Percentiles rank a stretch among this genome's conserved stretches.
phyloP scores from a whole-genome alignment of 2,888 invertebrate species.

The Ophioninae sp. region DNA sequence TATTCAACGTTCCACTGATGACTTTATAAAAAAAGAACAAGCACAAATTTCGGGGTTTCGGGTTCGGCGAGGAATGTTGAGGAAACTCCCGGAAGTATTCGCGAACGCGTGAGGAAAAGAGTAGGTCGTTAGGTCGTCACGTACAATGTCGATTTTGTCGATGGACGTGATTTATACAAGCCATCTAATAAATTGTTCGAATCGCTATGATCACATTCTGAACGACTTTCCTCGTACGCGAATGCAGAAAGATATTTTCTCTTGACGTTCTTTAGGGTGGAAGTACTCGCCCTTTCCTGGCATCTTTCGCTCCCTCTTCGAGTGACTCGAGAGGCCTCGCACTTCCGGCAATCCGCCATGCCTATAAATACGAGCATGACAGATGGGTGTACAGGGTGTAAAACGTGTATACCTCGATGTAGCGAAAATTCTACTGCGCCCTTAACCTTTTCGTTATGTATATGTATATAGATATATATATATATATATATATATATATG shows the following conservation, averaged over 20 bases:
- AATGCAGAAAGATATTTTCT: conserved; percentile 17
- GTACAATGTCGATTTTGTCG: conserved; percentile 26
- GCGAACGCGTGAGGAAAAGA: neutral
- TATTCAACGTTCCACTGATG: too few species aligned
- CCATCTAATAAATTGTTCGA: conserved; percentile 55
- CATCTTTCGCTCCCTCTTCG: neutral
- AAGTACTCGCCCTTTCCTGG: conserved; percentile 40
- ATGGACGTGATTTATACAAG: conserved; percentile 32
- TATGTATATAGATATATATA: too few species aligned
- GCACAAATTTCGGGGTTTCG: too few species aligned
- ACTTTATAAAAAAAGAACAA: too few species aligned
- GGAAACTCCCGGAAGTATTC: neutral
- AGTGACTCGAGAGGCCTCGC: conserved; percentile 41
- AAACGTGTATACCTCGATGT: conserved; percentile 48
- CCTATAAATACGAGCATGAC: conserved; percentile 59
- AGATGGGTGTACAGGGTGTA: conserved; percentile 60
- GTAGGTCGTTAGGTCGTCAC: neutral
- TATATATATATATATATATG: too few species aligned
- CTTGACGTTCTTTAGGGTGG: conserved; percentile 39
- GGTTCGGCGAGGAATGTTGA: too few species aligned
- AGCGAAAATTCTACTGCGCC: conserved; percentile 26
- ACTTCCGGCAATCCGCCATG: conserved; percentile 59
- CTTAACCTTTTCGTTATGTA: neutral
- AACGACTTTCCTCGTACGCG: conserved; percentile 20
- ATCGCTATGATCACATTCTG: conserved; percentile 16